Conservation (phyloP, 2,888 invertebrate genomes). For the Patella pellucida region DNA sequence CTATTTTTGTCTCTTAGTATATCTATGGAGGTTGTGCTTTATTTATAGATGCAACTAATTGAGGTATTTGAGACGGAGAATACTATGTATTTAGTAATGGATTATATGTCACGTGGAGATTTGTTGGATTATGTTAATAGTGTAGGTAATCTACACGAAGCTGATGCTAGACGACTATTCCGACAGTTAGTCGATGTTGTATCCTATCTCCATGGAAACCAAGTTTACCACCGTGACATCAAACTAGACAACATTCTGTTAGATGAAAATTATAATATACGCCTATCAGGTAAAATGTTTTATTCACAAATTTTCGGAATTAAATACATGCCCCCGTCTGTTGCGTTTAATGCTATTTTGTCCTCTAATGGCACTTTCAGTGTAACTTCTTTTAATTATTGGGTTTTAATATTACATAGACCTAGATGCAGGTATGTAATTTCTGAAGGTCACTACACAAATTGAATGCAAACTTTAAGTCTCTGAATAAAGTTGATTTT, state of each 20-base stretch:
- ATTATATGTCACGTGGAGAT: slow-evolving; percentile 36
- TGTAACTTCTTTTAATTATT: neutral
- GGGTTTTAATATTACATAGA: neutral
- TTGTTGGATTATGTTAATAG: slow-evolving; percentile 35
- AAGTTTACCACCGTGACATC: slow-evolving; percentile 39
- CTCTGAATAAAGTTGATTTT: too few relatives aligned
- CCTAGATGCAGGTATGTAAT: too few relatives aligned
- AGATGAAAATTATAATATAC: slow-evolving; percentile 37
- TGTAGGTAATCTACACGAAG: slow-evolving; percentile 31
- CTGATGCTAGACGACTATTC: slow-evolving; percentile 38
- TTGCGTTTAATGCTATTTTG: neutral
- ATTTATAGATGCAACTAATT: slow-evolving; percentile 29
- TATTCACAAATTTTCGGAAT: neutral
- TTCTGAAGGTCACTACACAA: too few relatives aligned
- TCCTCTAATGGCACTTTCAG: neutral
- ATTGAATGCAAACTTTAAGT: too few relatives aligned
- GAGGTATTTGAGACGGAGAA: slow-evolving; percentile 29
- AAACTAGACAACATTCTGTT: slow-evolving; percentile 40
- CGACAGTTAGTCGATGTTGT: slow-evolving; percentile 38
- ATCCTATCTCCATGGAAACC: slow-evolving; percentile 27
- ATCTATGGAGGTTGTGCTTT: too few relatives aligned
- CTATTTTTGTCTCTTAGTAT: too few relatives aligned
- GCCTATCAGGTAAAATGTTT: slow-evolving; percentile 32
- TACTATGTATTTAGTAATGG: slow-evolving; percentile 33
- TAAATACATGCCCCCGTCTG: too few relatives aligned